Percentiles rank a stretch among this genome's conserved stretches.
Evolutionary conservation across 2,113 vertebrate species (phyloP).

Genomic region (Odocoileus hemionus): DNA sequence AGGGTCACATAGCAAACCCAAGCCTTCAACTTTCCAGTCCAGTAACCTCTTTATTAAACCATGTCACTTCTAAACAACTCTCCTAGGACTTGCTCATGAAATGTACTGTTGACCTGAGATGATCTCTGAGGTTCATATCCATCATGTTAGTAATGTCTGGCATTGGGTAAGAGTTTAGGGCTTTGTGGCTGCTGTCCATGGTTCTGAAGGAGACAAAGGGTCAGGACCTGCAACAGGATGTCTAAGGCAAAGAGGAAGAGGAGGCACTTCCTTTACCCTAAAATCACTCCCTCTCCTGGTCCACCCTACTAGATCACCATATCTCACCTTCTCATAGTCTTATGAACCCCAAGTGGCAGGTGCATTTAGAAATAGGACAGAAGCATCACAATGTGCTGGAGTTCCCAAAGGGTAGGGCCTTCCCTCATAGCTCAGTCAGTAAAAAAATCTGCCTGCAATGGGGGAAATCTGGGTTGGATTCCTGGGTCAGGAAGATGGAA

Average conservation of each 20-base stretch:
- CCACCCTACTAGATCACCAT: too few species aligned
- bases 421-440: not conserved
- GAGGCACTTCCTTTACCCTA: not conserved
- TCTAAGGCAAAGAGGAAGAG: not conserved
- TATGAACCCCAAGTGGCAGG: not conserved
- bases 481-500: not conserved
- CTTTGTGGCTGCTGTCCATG: not conserved
- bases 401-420: not conserved
- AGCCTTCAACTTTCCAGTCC: not conserved
- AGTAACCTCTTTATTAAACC: not conserved
- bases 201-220: not conserved
- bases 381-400: not conserved
- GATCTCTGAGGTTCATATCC: not conserved
- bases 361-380: not conserved
- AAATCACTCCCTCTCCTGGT: not conserved
- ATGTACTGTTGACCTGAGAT: not conserved
- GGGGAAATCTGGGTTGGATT: not conserved
- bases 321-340: not conserved
- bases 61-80: not conserved
- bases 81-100: not conserved
- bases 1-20: not conserved
- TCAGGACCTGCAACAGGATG: too few species aligned
- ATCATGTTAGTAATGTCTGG: not conserved
- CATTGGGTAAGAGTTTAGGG: not conserved
- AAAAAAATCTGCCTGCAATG: not conserved